Evolutionary conservation across 2,888 invertebrate genomes (phyloP), one percentile per base, ranked within the genome.

Genomic region (Gastrophysa polygoni): DNA sequence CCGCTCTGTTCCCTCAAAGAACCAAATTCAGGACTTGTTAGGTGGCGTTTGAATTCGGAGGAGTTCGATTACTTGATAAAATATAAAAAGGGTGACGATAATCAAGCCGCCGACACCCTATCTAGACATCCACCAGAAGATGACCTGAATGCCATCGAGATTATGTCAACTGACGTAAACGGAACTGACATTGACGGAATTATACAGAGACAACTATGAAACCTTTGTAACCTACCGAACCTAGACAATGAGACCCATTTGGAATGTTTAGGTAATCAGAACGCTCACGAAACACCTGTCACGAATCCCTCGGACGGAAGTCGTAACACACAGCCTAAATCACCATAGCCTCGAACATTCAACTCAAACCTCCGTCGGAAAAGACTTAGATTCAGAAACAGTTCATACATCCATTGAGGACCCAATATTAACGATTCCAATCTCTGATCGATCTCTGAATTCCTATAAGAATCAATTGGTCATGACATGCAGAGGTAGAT

Each of bases 1-100:
- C 8, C 32, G 10, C 32, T 32, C 10, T 63, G 60, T 49, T 62
- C 56, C 1, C 24, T 68, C 5, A 68, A 66, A 59, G 61, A 68
- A 56, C 63, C 66, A n/a, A 68, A 63, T 47, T 66, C 61, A 21
- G 50, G 56, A 48, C 52, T 68, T 24, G 58, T 65, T 6, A 46
- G 68, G 5, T 68, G 63, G 61, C 21, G 56, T n/a, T 46, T 66
- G 1, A 63, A 66, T 51, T 46, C 63, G 10, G 59, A 61, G 43
- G 63, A 66, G 50, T 61, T 47, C 21, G 55, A 66, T 20, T 68
- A 58, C 18, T 17, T 34, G 17, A 63, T 63, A 16, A 21, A 48
- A 14, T 66, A 68, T 17, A 66, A 62, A 56, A 59, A 61, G 48
- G 60, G 64, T 8, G 62, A 50, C 38, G 2, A 43, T 47, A 68